Evolutionary conservation across 2,888 invertebrate species (phyloP).

Genomic region (Eristalinus sepulchralis): DNA sequence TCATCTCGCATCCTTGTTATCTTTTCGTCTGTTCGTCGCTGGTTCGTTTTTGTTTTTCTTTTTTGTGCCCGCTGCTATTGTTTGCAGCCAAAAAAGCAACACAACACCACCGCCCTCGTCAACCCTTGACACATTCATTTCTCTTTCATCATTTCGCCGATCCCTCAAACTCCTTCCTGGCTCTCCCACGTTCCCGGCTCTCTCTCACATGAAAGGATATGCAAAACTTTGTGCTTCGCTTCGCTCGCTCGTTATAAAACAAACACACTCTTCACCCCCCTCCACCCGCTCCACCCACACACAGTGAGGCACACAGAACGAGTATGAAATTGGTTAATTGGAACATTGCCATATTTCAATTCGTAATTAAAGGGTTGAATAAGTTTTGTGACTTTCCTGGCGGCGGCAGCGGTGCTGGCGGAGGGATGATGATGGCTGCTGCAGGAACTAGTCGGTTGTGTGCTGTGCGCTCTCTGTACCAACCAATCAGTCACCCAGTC

Average conservation of each 20-base stretch:
- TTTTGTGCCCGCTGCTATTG: neutral
- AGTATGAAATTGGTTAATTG: slow-evolving; percentile 73
- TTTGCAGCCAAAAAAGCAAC: slow-evolving; percentile 28
- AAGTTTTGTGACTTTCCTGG: slow-evolving; percentile 68
- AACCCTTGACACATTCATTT: slow-evolving; percentile 57
- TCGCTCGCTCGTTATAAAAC: slow-evolving; percentile 55
- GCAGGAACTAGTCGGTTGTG: neutral
- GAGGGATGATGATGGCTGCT: neutral
- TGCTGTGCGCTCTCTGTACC: neutral
- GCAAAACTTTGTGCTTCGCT: slow-evolving; percentile 57
- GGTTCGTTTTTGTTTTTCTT: slow-evolving; percentile 21
- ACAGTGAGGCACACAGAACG: slow-evolving; percentile 16
- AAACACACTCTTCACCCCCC: slow-evolving; percentile 9
- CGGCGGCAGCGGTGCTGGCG: neutral
- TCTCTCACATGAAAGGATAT: slow-evolving; percentile 29
- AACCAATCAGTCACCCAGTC: slow-evolving; percentile 38
- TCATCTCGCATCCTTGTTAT: slow-evolving; percentile 73
- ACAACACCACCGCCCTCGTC: slow-evolving; percentile 8
- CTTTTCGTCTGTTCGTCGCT: slow-evolving; percentile 15
- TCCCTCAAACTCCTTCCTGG: neutral
- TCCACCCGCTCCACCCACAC: slow-evolving; percentile 8
- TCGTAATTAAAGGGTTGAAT: slow-evolving; percentile 74
- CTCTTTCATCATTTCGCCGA: slow-evolving; percentile 56
- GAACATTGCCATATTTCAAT: slow-evolving; percentile 75
- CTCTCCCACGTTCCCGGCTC: neutral